Evolutionary conservation across 2,888 invertebrate species (phyloP).

Genomic region (Heliconius ethilla): DNA sequence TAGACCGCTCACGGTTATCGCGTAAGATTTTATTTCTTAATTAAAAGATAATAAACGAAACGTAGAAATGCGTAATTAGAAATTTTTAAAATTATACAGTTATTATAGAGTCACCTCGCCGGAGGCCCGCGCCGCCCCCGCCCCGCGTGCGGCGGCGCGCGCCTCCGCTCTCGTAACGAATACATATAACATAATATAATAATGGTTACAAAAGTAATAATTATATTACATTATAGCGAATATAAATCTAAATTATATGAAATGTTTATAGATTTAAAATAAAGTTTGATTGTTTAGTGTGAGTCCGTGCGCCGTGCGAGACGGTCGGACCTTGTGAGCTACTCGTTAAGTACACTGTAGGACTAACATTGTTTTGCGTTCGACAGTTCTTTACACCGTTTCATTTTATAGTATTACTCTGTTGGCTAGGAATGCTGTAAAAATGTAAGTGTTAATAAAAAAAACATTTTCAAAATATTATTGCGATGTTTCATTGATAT

Average conservation of each 20-base stretch:
- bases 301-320: constrained; percentile 72
- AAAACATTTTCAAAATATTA: constrained; percentile 83
- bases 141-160: constrained; percentile 50
- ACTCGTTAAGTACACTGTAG: constrained; percentile 79
- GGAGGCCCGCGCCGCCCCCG: constrained; percentile 59
- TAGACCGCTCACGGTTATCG: constrained; percentile 81
- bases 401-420: constrained; percentile 81
- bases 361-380: constrained; percentile 80
- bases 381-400: constrained; percentile 80
- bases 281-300: constrained; percentile 78
- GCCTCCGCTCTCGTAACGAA: constrained; percentile 78
- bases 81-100: constrained; percentile 82
- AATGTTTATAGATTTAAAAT: constrained; percentile 81
- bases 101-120: constrained; percentile 77
- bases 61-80: constrained; percentile 82
- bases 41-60: constrained; percentile 82
- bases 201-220: constrained; percentile 81
- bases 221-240: constrained; percentile 80
- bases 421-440: constrained; percentile 83
- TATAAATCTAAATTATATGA: constrained; percentile 82
- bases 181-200: constrained; percentile 80
- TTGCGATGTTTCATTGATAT: constrained; percentile 63
- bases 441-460: constrained; percentile 83
- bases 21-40: constrained; percentile 82
- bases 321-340: constrained; percentile 73